These are phyloP conservation scores for Agelastica alni DNA, from an alignment of 2,888 invertebrate species.

Conservation along the genomic window DNA sequence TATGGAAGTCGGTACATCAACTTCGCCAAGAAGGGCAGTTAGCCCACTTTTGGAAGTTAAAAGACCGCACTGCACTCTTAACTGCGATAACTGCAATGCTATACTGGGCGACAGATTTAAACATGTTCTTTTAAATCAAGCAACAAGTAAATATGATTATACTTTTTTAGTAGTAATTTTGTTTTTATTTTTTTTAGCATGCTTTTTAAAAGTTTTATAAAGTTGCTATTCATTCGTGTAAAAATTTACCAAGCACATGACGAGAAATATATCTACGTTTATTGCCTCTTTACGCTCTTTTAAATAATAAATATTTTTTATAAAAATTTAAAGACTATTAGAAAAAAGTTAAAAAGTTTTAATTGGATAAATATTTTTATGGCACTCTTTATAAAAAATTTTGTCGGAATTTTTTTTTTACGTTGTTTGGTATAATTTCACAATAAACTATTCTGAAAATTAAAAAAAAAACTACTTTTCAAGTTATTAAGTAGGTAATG, in stretches of 20 bases:
- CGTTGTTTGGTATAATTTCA: too few species aligned
- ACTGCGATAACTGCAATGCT: constrained; percentile 71
- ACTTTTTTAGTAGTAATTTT: constrained; percentile 2
- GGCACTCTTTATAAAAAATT: too few species aligned
- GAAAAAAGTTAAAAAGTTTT: too few species aligned
- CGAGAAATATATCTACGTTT: background rate
- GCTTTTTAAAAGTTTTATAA: constrained; percentile 13
- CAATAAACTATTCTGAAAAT: too few species aligned
- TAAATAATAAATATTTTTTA: too few species aligned
- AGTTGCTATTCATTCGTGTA: constrained; percentile 1
- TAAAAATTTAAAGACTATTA: too few species aligned
- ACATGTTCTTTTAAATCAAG: constrained; percentile 52
- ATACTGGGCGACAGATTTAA: constrained; percentile 72
- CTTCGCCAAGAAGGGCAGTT: constrained; percentile 69
- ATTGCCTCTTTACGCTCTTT: too few species aligned
- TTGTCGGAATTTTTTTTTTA: too few species aligned
- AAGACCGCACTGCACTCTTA: constrained; percentile 73
- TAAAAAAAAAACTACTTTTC: too few species aligned
- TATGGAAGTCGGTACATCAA: constrained; percentile 57
- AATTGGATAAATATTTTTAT: too few species aligned
- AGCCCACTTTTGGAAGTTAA: constrained; percentile 72
- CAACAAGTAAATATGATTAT: constrained; percentile 34
- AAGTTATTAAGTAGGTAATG: too few species aligned
- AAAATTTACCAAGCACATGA: constrained; percentile 4
- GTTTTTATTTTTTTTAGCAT: constrained; percentile 9